Conservation (phyloP, 2,888 invertebrate species). For the Lissonota sp. region DNA sequence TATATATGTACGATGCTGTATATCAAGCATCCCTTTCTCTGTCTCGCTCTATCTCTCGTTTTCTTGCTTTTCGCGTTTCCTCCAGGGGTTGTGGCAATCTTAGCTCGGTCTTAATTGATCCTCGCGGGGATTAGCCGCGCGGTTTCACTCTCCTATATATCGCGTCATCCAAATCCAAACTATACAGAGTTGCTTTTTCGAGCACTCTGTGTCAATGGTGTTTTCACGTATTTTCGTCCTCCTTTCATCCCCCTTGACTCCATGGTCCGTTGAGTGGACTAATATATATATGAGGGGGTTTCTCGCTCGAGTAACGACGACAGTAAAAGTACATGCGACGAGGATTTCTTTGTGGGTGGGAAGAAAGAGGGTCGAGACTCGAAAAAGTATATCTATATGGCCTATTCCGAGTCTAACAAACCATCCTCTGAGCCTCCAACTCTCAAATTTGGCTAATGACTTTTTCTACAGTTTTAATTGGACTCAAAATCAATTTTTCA, state of each 20-base stretch:
- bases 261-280: slow-evolving; percentile 12
- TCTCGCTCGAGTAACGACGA: slow-evolving; percentile 28
- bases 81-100: slow-evolving; percentile 50
- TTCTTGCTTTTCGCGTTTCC: too few relatives aligned
- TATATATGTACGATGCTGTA: slow-evolving; percentile 32
- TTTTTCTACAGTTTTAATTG: too few relatives aligned
- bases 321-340: neutral
- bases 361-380: slow-evolving; percentile 23
- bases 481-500: too few relatives aligned
- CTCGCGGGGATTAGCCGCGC: slow-evolving; percentile 56
- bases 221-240: slow-evolving; percentile 4
- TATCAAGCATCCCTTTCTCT: slow-evolving; percentile 25
- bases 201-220: slow-evolving; percentile 22
- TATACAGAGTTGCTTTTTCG: slow-evolving; percentile 5
- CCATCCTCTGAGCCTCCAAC: too few relatives aligned
- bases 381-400: too few relatives aligned
- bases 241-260: slow-evolving; percentile 11
- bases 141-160: slow-evolving; percentile 54
- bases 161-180: neutral
- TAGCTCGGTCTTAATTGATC: slow-evolving; percentile 60
- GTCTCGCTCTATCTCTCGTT: slow-evolving; percentile 44
- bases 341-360: neutral
- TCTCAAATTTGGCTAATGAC: too few relatives aligned
- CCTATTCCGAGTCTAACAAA: too few relatives aligned
- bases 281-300: slow-evolving; percentile 17